These are phyloP conservation scores for Charaxes varanes DNA, from an alignment of 1,140 invertebrate genomes.

Conservation along the genomic window DNA sequence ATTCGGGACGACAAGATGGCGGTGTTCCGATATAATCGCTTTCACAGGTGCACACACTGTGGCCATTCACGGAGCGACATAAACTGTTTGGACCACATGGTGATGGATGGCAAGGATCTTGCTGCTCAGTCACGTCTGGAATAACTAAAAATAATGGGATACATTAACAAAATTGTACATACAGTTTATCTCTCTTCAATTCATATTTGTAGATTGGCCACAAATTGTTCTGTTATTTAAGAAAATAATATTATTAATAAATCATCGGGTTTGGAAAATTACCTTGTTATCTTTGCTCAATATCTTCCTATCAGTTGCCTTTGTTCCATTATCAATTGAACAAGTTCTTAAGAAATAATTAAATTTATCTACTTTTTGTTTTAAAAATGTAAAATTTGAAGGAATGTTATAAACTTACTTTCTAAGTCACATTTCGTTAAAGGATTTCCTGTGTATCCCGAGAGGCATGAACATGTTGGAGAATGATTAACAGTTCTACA, in stretches of 20 bases:
- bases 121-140: slow-evolving; percentile 30
- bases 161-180: too few relatives aligned
- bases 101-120: slow-evolving; percentile 84
- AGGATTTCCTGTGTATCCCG: slow-evolving; percentile 85
- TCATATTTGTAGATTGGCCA: too few relatives aligned
- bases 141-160: slow-evolving; percentile 41
- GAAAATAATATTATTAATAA: too few relatives aligned
- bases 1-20: slow-evolving; percentile 87
- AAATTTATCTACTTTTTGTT: too few relatives aligned
- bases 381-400: slow-evolving; percentile 2
- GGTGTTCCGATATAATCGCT: slow-evolving; percentile 84
- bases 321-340: too few relatives aligned
- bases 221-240: too few relatives aligned
- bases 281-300: too few relatives aligned
- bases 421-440: slow-evolving; percentile 51
- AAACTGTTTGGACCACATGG: slow-evolving; percentile 89
- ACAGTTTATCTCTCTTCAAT: too few relatives aligned
- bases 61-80: slow-evolving; percentile 82
- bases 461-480: slow-evolving; percentile 83
- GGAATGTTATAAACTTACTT: slow-evolving; percentile 34
- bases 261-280: too few relatives aligned
- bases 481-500: slow-evolving; percentile 86
- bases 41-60: slow-evolving; percentile 88
- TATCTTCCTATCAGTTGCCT: too few relatives aligned
- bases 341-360: too few relatives aligned